Base-by-base conservation (phyloP, 2,113 vertebrate genomes). In the Triplophysa rosa region DNA sequence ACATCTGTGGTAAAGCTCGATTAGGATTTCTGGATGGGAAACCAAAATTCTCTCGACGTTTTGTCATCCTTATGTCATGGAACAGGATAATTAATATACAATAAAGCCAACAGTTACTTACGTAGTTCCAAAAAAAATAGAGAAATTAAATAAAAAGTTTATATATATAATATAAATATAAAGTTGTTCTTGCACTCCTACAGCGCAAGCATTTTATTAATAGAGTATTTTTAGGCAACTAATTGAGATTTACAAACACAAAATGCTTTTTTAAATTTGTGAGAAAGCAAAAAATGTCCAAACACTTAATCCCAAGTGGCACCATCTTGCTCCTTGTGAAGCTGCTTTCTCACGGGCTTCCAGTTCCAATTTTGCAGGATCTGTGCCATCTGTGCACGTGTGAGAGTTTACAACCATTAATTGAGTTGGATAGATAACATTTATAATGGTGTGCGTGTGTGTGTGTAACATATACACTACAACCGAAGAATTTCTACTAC, bases 371-470 rank as follows among this genome's bases (percentile, higher is more conserved):
- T 73, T 72, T 47, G 58, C 37, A 45, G 23, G 71, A 74, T 52
- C 49, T 52, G 49, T 74, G 71, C 71, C 56, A 74, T 63, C 71
- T 74, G 71, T 74, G 58, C 71, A 74, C 24, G 71, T 74, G 71
- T 61, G 33, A 61, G 52, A 21, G 29, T 74, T 21, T 74, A 62
- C 71, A 63, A 74, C 71, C 45, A 47, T 47, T 63, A 74, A 63
- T 63, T 47, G 40, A 74, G 58, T 61, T 9, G 24, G 40, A 74
- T 2, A 73, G 0, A 73, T 62, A 45, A 74, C 59, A 62, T 47
- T 74, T 62, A 63, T n/a, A 45, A 8, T 24, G 4, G 40, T 56
- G 19, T 33, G 52, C 33, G 49, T 1, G 26, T 58, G 58, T 42
- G 70, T 68, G 45, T 49, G 67, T 40, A n/a, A 21, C 33, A 37